Percentiles rank a stretch among this genome's conserved stretches.
Evolutionary conservation across 2,797 vertebrate species (phyloP).

Genomic region (Phrynocephalus guinanensis): DNA sequence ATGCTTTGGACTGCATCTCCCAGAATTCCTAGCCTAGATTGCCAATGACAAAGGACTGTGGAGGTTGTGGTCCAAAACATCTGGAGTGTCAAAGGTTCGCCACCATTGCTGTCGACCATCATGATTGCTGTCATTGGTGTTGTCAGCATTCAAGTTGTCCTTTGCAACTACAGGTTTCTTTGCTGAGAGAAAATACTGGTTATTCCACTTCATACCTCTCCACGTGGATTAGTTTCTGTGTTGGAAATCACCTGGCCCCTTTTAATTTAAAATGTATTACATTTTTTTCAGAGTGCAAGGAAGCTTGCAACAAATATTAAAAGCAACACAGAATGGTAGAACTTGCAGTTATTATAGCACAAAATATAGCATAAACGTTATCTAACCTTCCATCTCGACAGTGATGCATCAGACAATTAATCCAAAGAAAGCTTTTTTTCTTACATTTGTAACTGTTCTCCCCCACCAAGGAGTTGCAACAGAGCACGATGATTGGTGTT

Average conservation of each 20-base stretch:
- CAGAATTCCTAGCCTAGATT: too few relatives aligned
- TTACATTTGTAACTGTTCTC: conserved; percentile 57
- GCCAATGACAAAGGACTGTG: too few relatives aligned
- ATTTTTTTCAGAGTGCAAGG: not conserved
- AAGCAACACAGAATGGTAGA: not conserved
- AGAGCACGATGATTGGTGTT: conserved; percentile 87
- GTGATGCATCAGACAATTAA: not conserved
- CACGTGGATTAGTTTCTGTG: not conserved
- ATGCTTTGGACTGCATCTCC: too few relatives aligned
- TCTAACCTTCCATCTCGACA: not conserved
- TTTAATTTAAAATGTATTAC: not conserved
- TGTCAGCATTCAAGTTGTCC: too few relatives aligned
- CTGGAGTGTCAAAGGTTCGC: too few relatives aligned
- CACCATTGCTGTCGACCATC: too few relatives aligned
- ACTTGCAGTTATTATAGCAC: not conserved
- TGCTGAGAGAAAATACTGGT: not conserved
- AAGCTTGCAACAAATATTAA: not conserved
- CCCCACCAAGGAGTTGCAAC: conserved; percentile 84
- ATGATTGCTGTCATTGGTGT: too few relatives aligned
- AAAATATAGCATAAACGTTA: too few relatives aligned
- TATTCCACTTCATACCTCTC: not conserved
- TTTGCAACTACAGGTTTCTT: not conserved
- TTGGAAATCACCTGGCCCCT: not conserved
- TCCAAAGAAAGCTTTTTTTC: not conserved
- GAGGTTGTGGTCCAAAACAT: too few relatives aligned